Percentiles rank a stretch among this genome's conserved stretches.
phyloP scores from a whole-genome alignment of 2,797 vertebrate genomes.

The Pangasius mekongensis region DNA sequence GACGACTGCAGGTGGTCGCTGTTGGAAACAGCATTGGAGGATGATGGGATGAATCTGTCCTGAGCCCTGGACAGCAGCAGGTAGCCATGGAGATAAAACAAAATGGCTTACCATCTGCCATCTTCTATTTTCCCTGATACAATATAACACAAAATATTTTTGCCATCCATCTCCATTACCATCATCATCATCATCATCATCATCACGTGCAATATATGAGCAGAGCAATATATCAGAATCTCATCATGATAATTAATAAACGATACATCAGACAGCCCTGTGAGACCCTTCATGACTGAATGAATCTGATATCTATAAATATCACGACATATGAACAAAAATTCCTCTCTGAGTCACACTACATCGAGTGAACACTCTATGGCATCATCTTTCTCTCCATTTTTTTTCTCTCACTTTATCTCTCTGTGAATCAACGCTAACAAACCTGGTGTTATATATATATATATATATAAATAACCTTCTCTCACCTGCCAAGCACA shows the following conservation, averaged over 20 bases:
- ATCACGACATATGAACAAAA: neutral
- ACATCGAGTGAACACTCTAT: neutral
- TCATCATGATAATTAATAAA: neutral
- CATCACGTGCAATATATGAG: neutral
- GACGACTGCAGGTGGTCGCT: constrained; percentile 57
- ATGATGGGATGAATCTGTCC: constrained; percentile 33
- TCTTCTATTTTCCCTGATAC: constrained; percentile 16
- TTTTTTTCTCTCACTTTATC: neutral
- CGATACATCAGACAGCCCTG: neutral
- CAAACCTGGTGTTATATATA: constrained; percentile 16
- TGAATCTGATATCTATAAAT: neutral
- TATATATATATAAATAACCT: constrained; percentile 18
- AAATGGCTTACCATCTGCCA: constrained; percentile 20
- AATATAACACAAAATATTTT: neutral
- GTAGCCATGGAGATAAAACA: constrained; percentile 47
- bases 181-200: neutral
- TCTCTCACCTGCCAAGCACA: constrained; percentile 37
- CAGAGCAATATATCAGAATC: neutral
- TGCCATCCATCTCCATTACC: neutral
- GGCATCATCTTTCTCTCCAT: neutral
- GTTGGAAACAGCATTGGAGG: constrained; percentile 49
- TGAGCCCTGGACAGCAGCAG: constrained; percentile 62
- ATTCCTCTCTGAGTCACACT: neutral
- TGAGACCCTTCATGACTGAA: neutral
- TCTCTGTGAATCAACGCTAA: constrained; percentile 14